Percentiles rank a stretch among this genome's conserved stretches.
These are phyloP conservation scores for Probosciger aterrimus DNA, from an alignment of 2,113 vertebrate genomes.

Conservation along the genomic window DNA sequence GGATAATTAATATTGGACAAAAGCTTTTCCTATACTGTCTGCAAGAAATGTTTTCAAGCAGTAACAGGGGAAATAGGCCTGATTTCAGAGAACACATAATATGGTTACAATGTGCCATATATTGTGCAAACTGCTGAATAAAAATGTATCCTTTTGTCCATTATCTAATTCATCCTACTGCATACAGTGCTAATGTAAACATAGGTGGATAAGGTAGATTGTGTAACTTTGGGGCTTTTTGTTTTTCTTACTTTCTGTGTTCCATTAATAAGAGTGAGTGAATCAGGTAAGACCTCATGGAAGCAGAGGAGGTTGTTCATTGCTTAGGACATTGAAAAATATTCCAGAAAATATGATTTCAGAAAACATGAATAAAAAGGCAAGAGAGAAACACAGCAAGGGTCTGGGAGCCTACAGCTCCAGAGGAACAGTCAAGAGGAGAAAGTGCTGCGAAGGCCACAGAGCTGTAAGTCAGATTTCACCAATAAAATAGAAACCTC, in stretches of 20 bases:
- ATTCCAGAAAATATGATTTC: not conserved
- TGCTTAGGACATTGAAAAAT: not conserved
- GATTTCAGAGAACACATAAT: not conserved
- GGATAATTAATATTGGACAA: not conserved
- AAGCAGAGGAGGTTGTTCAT: not conserved
- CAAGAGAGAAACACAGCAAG: not conserved
- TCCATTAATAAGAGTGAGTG: not conserved
- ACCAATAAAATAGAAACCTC: not conserved
- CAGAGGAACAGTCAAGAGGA: not conserved
- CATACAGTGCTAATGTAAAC: not conserved
- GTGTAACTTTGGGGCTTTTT: not conserved
- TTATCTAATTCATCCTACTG: not conserved
- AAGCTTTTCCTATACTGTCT: not conserved
- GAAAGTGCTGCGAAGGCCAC: not conserved
- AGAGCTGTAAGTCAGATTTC: not conserved
- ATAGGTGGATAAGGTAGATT: not conserved
- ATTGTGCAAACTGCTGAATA: not conserved
- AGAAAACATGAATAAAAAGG: not conserved
- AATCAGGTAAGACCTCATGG: not conserved
- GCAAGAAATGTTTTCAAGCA: not conserved
- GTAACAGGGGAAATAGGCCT: not conserved
- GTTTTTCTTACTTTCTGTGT: not conserved
- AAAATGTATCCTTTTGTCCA: not conserved
- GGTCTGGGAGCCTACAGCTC: not conserved
- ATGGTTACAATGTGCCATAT: not conserved